Conservation (phyloP, 64 coral and sea anemone genomes). For the Catalaphyllia jardinei region DNA sequence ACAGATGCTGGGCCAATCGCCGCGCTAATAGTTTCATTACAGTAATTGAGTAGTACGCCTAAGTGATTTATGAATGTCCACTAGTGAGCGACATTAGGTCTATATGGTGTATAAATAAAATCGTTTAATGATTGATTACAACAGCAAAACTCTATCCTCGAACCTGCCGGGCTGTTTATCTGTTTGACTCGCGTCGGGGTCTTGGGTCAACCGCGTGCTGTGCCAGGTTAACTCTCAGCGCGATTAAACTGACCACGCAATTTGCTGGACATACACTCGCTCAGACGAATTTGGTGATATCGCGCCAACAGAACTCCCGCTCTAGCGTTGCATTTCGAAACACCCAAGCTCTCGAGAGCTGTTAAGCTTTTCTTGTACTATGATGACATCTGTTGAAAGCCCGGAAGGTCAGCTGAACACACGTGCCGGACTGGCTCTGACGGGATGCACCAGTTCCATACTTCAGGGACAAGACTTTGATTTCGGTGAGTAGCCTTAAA, state of each 20-base stretch:
- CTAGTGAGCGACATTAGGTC: slow-evolving; percentile 49
- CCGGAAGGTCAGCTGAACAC: slow-evolving; percentile 49
- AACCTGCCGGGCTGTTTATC: slow-evolving; percentile 2
- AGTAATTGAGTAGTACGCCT: slow-evolving; percentile 56
- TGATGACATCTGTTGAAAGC: slow-evolving; percentile 58
- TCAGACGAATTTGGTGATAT: slow-evolving; percentile 6
- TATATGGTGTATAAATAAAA: slow-evolving; percentile 74
- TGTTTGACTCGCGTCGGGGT: slow-evolving; percentile 35
- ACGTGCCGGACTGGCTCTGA: slow-evolving; percentile 53
- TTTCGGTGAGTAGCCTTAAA: slow-evolving; percentile 52
- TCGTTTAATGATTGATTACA: slow-evolving; percentile 62
- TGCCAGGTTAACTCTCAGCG: background rate
- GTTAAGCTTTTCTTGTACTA: slow-evolving; percentile 37
- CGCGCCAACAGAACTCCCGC: background rate
- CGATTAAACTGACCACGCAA: slow-evolving; percentile 17
- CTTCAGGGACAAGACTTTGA: slow-evolving; percentile 65
- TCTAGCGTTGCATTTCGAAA: slow-evolving; percentile 6
- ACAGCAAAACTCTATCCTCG: slow-evolving; percentile 37
- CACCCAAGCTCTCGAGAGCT: slow-evolving; percentile 22
- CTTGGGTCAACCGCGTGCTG: background rate
- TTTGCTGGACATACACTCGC: slow-evolving; percentile 41
- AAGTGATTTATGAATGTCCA: slow-evolving; percentile 77
- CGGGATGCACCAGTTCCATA: slow-evolving; percentile 33
- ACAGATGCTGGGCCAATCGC: slow-evolving; percentile 60
- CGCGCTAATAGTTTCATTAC: slow-evolving; percentile 55